Evolutionary conservation across 2,113 vertebrate genomes (phyloP), one percentile per base, ranked within the genome.

Genomic region (Corydoras maculifer): DNA sequence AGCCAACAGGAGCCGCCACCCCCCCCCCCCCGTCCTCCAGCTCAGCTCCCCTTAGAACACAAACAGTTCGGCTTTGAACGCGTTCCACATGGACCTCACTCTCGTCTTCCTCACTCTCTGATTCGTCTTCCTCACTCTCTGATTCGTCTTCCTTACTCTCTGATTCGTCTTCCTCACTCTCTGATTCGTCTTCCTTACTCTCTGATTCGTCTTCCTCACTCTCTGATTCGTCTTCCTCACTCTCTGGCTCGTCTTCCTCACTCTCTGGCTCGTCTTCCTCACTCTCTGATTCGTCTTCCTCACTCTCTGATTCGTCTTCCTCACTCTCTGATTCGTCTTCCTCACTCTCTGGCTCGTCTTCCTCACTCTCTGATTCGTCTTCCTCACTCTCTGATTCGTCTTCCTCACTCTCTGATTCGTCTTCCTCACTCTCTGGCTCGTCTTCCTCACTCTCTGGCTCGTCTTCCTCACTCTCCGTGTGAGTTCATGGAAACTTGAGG

Each of bases 1-100:
- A 65, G 51, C 25, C 43, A 73, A 32, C 77, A 76, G 75, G 71
- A 76, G 75, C 50, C 81, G 79, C 77, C 51, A 5, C 79, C 64
- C 55, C 62, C 66, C 70, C 83, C 78, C 79, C 78, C 75, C 25
- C 13, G 64, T 70, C 25, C 18, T 50, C 12, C 72, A 62, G 25
- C 30, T 25, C 58, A 43, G 4, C 18, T 68, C 67, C 25, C 1
- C 48, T 67, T 53, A 10, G 4, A 54, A 49, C 15, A 13, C 13
- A 14, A 14, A 65, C 71, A 73, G 35, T 43, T 43, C 54, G 15
- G 0, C 6, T 57, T 57, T 7, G 10, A 18, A 32, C 35, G 35
- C 7, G 4, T 43, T 8, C 35, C 35, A n/a, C n/a, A n/a, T n/a
- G n/a, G n/a, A n/a, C n/a, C n/a, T n/a, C n/a, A n/a, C n/a, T n/a